A percentile compares a stretch with the other conserved stretches of the same genome.
Conservation (phyloP, 2,797 vertebrate species). For the Benthosema pterotum region DNA sequence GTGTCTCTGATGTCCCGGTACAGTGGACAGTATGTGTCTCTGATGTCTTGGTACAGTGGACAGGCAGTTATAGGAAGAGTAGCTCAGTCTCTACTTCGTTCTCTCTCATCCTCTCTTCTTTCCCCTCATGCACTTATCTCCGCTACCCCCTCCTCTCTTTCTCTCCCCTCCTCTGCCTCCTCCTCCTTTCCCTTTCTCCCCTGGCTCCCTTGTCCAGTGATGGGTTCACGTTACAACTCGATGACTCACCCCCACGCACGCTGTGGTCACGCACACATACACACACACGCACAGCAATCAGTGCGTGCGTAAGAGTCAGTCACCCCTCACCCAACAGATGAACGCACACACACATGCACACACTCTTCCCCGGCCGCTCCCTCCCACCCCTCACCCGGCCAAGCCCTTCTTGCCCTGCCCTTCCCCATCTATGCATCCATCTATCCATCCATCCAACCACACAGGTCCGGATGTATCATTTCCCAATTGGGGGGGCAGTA, state of each 20-base stretch:
- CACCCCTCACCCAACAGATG: constrained; percentile 62
- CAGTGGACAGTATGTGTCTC: too few species aligned
- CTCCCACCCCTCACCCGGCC: constrained; percentile 41
- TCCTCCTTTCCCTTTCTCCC: constrained; percentile 22
- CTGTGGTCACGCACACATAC: constrained; percentile 38
- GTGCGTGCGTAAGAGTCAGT: background rate
- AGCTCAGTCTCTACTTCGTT: too few species aligned
- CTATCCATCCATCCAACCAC: too few species aligned
- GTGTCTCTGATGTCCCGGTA: too few species aligned
- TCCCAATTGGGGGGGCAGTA: too few species aligned
- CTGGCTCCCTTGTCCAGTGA: constrained; percentile 65
- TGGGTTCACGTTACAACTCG: constrained; percentile 75
- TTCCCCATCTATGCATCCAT: constrained; percentile 25
- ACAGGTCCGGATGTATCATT: too few species aligned
- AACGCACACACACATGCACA: too few species aligned
- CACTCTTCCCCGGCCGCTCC: too few species aligned
- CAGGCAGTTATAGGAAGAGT: too few species aligned
- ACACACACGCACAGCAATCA: constrained; percentile 10
- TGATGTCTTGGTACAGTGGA: too few species aligned
- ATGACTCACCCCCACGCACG: constrained; percentile 67
- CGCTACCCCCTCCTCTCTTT: background rate
- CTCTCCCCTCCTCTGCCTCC: background rate
- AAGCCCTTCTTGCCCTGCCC: constrained; percentile 35
- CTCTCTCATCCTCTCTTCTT: constrained; percentile 15
- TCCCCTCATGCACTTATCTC: background rate